A percentile compares a stretch with the other conserved stretches of the same genome.
phyloP scores from a whole-genome alignment of 2,113 vertebrate genomes.

The Lamprologus speciosus region DNA sequence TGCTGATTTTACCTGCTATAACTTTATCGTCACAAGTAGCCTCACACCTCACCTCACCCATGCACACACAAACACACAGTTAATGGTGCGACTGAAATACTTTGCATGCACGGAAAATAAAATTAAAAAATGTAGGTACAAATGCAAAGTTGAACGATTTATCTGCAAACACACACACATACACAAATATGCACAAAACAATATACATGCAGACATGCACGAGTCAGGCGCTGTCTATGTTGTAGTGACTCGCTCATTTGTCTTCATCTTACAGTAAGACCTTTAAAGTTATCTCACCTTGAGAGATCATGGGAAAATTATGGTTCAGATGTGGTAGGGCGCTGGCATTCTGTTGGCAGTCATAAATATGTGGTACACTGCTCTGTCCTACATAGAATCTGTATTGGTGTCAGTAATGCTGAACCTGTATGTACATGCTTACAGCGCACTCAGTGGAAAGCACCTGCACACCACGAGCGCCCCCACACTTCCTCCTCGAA shows the following conservation, averaged over 20 bases:
- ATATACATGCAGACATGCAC: background rate
- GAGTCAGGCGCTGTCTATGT: background rate
- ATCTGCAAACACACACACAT: background rate
- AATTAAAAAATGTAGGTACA: accelerated
- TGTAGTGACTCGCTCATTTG: background rate
- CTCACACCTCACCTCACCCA: background rate
- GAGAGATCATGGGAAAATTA: accelerated
- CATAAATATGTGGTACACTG: accelerated
- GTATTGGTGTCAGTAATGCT: background rate
- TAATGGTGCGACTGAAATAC: background rate
- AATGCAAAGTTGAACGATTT: background rate
- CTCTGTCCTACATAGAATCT: accelerated
- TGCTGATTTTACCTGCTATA: background rate
- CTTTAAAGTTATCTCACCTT: background rate
- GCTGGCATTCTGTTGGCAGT: background rate
- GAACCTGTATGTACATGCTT: background rate
- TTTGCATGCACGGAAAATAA: background rate
- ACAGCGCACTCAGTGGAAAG: background rate
- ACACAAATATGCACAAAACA: background rate
- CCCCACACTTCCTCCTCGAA: background rate
- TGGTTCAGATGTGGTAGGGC: background rate
- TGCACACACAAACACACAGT: background rate
- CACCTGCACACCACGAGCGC: background rate
- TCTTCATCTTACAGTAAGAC: background rate
- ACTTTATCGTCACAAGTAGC: background rate